Percentiles rank a stretch among this genome's conserved stretches.
Evolutionary conservation across 2,797 vertebrate species (phyloP).

Genomic region (Sorex maritimensis): DNA sequence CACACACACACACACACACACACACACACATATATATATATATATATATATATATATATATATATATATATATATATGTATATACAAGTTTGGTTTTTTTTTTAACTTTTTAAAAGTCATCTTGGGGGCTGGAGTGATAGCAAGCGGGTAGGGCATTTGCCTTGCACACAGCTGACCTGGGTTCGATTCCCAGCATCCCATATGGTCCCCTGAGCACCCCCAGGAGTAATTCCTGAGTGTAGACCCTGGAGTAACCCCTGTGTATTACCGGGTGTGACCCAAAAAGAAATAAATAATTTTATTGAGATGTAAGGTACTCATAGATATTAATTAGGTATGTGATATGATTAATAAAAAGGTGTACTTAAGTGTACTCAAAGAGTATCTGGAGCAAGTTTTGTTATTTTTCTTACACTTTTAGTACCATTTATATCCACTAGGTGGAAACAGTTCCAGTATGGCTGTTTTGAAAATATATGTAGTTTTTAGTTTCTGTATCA

Average conservation of each 20-base stretch:
- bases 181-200: too few species aligned
- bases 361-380: neutral
- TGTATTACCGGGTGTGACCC: too few species aligned
- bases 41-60: neutral
- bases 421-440: slow-evolving; percentile 67
- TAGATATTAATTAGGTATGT: slow-evolving; percentile 28
- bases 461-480: neutral
- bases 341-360: neutral
- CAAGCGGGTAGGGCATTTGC: too few species aligned
- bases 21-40: too few species aligned
- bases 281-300: neutral
- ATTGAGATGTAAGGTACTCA: neutral
- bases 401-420: neutral
- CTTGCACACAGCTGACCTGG: too few species aligned
- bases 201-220: too few species aligned
- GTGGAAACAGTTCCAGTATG: slow-evolving; percentile 46
- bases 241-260: too few species aligned
- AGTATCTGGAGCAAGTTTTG: slow-evolving; percentile 9
- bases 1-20: neutral
- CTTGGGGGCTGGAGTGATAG: too few species aligned
- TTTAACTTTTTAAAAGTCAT: slow-evolving; percentile 35
- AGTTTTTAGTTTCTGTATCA: slow-evolving; percentile 28
- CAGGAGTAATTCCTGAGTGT: too few species aligned
- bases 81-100: neutral
- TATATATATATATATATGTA: neutral